Base-by-base conservation (phyloP, 2,113 vertebrate genomes). In the Struthidea cinerea region DNA sequence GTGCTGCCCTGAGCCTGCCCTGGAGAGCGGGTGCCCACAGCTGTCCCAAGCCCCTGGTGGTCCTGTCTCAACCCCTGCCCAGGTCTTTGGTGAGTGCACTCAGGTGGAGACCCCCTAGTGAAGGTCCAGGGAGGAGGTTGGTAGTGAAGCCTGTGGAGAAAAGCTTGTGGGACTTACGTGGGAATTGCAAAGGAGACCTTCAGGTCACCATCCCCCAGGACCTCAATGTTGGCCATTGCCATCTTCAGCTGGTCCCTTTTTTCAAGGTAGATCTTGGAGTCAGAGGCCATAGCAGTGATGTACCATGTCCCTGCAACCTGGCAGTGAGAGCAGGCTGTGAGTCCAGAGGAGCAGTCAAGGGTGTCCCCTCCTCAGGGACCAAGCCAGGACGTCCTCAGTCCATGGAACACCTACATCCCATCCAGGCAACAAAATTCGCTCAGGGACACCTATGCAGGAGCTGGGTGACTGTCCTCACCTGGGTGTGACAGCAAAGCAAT, bases 281-380 rank as follows among this genome's bases (percentile, higher is more conserved):
- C 21, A 0, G 95, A 95, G 53, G 94, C 94, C 74, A 91, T 55
- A 35, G 95, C 95, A 12, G 50, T 6, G n/a, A 97, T 64, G 46
- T 95, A 3, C 96, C 95, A 96, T 73, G 9, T 94, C 41, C 96
- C 96, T 87, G 24, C 49, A 85, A 96, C 3, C 95, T 97, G 84
- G 22, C 30, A 81, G 49, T 1, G 2, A 61, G n/a, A 44, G 26
- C 2, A 11, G 41, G 32, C 44, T 56, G 32, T 95, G 69, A 94
- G 80, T 24, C 42, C 0, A 2, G 61, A 57, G 82, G 26, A 69
- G 53, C 53, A 64, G n/a, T 19, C 46, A 47, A 65, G 42, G 39
- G 8, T 41, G 20, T n/a, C 10, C 24, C 52, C 28, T 44, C 20
- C n/a, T 15, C 3, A 2, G 39, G 24, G 7, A 35, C 46, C 0